A percentile compares a stretch with the other conserved stretches of the same genome.
Evolutionary conservation across 2,797 vertebrate genomes (phyloP).

Genomic region (Selene dorsalis): DNA sequence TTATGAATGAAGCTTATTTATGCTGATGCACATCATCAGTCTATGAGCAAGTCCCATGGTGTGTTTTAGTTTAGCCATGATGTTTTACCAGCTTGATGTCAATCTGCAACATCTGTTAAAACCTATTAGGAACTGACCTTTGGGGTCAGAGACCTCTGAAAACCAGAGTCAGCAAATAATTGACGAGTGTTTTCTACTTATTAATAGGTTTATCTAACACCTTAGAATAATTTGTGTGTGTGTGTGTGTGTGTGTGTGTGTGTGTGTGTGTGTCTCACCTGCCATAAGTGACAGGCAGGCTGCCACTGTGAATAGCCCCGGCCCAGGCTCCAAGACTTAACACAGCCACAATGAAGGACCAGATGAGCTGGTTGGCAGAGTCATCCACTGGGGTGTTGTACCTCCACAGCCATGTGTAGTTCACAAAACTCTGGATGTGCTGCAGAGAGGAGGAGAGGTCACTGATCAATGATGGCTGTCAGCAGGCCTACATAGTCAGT

Average conservation of each 20-base stretch:
- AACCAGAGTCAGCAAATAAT: slow-evolving; percentile 3
- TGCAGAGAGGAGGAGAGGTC: slow-evolving; percentile 48
- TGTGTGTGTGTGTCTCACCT: slow-evolving; percentile 73
- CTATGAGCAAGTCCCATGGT: not conserved
- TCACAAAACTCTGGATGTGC: slow-evolving; percentile 84
- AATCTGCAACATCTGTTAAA: not conserved
- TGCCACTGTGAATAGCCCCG: slow-evolving; percentile 79
- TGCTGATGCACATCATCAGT: not conserved
- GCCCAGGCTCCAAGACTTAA: slow-evolving; percentile 81
- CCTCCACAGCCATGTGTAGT: slow-evolving; percentile 80
- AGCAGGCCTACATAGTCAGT: too few relatives aligned
- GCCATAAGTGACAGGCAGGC: slow-evolving; percentile 82
- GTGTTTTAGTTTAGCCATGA: not conserved
- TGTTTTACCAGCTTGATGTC: not conserved
- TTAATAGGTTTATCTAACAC: not conserved
- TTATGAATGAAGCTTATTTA: not conserved
- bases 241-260: not conserved
- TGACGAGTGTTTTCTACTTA: not conserved
- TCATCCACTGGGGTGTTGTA: slow-evolving; percentile 67
- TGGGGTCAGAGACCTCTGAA: not conserved
- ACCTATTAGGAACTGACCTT: too few relatives aligned
- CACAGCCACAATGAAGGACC: slow-evolving; percentile 84
- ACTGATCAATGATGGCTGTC: not conserved
- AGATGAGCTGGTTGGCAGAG: slow-evolving; percentile 79
- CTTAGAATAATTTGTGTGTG: not conserved